phyloP scores from a whole-genome alignment of 2,113 vertebrate species.

The Megaleporinus macrocephalus region DNA sequence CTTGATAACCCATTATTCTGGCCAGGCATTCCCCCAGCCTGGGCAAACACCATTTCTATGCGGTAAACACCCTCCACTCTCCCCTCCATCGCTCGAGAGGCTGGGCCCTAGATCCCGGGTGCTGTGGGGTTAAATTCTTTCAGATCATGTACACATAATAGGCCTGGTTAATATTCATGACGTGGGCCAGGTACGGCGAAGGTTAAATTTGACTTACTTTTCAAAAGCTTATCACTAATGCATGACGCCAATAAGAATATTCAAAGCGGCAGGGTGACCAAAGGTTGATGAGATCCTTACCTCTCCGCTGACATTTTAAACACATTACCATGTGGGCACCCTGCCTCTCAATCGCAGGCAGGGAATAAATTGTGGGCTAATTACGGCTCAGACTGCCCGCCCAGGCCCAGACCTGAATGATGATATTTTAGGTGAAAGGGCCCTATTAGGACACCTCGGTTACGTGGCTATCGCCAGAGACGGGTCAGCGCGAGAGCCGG shows the following conservation, averaged over 20 bases:
- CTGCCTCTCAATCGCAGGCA: conserved; percentile 67
- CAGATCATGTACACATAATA: conserved; percentile 86
- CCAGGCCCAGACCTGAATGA: conserved; percentile 66
- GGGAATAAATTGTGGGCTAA: conserved; percentile 80
- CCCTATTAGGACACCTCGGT: conserved; percentile 59
- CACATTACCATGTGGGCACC: conserved; percentile 81
- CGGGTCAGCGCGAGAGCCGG: background rate
- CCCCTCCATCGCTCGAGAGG: conserved; percentile 14
- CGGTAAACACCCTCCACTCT: conserved; percentile 57
- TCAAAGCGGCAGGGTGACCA: conserved; percentile 81
- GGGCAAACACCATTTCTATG: conserved; percentile 63
- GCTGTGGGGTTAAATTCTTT: conserved; percentile 79
- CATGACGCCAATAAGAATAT: conserved; percentile 86
- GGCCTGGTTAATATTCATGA: conserved; percentile 85
- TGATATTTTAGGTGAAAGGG: conserved; percentile 62
- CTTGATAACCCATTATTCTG: conserved; percentile 60
- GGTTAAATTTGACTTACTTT: conserved; percentile 86
- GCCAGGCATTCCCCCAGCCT: conserved; percentile 43
- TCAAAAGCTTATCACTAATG: conserved; percentile 85
- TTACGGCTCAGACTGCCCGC: conserved; percentile 63
- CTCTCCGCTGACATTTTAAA: conserved; percentile 83
- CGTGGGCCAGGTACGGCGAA: conserved; percentile 79
- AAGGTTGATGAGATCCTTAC: conserved; percentile 83
- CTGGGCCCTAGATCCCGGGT: conserved; percentile 42
- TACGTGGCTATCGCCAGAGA: conserved; percentile 37